Evolutionary conservation across 2,797 vertebrate species (phyloP).

Genomic region (Catamblyrhynchus diadema): DNA sequence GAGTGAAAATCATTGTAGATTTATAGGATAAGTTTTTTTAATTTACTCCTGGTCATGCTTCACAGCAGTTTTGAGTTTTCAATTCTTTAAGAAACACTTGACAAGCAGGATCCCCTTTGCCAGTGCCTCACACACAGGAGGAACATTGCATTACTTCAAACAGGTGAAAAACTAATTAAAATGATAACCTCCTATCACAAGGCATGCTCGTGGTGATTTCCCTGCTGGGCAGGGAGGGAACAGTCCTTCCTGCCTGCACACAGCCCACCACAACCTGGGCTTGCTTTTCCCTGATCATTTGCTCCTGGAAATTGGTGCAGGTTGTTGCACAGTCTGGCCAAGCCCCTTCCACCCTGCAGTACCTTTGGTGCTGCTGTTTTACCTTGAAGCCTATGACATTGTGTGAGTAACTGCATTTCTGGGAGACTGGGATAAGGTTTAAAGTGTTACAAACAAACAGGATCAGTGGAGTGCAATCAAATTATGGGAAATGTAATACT

Average conservation of each 20-base stretch:
- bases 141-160: not conserved
- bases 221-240: not conserved
- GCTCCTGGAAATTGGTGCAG: not conserved
- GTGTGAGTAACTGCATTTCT: not conserved
- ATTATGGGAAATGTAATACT: accelerated
- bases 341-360: not conserved
- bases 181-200: not conserved
- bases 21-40: not conserved
- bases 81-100: not conserved
- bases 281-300: not conserved
- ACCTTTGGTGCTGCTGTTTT: not conserved
- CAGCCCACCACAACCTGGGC: not conserved
- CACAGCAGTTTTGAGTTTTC: not conserved
- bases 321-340: not conserved
- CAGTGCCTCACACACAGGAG: not conserved
- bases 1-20: not conserved
- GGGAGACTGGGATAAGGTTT: not conserved
- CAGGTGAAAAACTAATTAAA: not conserved
- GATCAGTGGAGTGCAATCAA: not conserved
- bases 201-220: not conserved
- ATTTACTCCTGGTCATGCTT: not conserved
- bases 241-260: not conserved
- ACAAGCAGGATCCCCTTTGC: not conserved
- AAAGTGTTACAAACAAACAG: not conserved
- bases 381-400: not conserved